These are phyloP conservation scores for Tachystola acroxantha DNA, from an alignment of 2,888 invertebrate genomes.

Conservation along the genomic window DNA sequence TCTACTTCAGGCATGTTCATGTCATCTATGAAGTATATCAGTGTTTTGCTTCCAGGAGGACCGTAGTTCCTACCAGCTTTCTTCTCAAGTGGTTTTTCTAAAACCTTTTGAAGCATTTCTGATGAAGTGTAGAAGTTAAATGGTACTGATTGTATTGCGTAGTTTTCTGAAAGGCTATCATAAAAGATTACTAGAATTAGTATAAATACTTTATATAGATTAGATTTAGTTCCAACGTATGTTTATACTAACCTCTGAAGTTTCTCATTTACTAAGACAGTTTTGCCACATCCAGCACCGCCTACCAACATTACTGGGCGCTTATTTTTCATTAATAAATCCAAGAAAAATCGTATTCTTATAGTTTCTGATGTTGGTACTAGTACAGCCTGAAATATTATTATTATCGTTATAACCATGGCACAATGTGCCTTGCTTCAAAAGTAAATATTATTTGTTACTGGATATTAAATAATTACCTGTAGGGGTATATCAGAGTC, in stretches of 20 bases:
- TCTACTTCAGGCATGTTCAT: slow-evolving; percentile 98
- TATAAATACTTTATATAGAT: not conserved
- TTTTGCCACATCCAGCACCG: slow-evolving; percentile 95
- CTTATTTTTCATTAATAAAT: slow-evolving; percentile 90
- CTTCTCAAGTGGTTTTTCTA: slow-evolving; percentile 97
- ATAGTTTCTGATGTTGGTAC: slow-evolving; percentile 97
- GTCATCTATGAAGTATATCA: slow-evolving; percentile 97
- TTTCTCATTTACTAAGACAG: slow-evolving; percentile 87
- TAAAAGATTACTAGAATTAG: too few species aligned
- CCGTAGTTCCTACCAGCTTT: slow-evolving; percentile 97
- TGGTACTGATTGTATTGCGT: slow-evolving; percentile 93
- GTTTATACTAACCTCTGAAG: slow-evolving; percentile 63
- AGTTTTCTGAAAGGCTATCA: slow-evolving; percentile 86
- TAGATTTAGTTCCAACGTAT: too few species aligned
- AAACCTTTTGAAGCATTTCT: slow-evolving; percentile 93
- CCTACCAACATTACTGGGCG: slow-evolving; percentile 97
- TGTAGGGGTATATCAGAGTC: slow-evolving; percentile 95
- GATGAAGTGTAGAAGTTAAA: slow-evolving; percentile 98
- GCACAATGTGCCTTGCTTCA: not conserved
- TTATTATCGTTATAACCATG: not conserved
- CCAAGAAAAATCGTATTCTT: slow-evolving; percentile 91
- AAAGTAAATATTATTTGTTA: not conserved
- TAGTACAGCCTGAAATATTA: slow-evolving; percentile 83
- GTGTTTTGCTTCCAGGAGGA: slow-evolving; percentile 94
- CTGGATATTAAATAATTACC: slow-evolving; percentile 59